Conservation (phyloP, 2,888 invertebrate species). For the Disparrhopalites patrizii region DNA sequence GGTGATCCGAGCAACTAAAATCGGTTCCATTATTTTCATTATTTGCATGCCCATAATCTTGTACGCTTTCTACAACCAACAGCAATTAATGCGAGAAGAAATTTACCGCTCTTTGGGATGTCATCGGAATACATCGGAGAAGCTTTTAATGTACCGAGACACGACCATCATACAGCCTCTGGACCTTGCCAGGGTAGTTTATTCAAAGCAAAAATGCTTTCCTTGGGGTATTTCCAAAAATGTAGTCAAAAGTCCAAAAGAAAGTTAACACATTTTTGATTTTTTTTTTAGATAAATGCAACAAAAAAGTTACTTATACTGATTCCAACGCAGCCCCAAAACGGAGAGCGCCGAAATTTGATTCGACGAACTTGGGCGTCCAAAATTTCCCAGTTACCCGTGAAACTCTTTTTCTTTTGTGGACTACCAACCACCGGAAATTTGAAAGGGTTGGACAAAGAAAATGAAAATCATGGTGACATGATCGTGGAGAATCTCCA, state of each 20-base stretch:
- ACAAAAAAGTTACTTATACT: too few relatives aligned
- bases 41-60: too few relatives aligned
- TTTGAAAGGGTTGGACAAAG: neutral
- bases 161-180: neutral
- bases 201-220: too few relatives aligned
- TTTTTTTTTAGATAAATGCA: too few relatives aligned
- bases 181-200: too few relatives aligned
- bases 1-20: too few relatives aligned
- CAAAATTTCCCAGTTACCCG: neutral
- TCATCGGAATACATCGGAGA: neutral
- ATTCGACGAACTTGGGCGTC: conserved; percentile 20
- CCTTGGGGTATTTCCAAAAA: too few relatives aligned
- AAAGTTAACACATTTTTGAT: too few relatives aligned
- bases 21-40: too few relatives aligned
- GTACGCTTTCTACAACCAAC: too few relatives aligned
- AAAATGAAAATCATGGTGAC: conserved; percentile 18
- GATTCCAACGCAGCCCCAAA: conserved; percentile 8
- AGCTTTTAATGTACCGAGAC: neutral
- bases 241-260: too few relatives aligned
- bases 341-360: neutral
- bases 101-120: neutral
- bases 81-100: neutral
- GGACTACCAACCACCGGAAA: conserved; percentile 8
- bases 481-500: conserved; percentile 26
- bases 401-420: conserved; percentile 23